phyloP scores from a whole-genome alignment of 2,888 invertebrate genomes.

The Cerastis rubricosa region DNA sequence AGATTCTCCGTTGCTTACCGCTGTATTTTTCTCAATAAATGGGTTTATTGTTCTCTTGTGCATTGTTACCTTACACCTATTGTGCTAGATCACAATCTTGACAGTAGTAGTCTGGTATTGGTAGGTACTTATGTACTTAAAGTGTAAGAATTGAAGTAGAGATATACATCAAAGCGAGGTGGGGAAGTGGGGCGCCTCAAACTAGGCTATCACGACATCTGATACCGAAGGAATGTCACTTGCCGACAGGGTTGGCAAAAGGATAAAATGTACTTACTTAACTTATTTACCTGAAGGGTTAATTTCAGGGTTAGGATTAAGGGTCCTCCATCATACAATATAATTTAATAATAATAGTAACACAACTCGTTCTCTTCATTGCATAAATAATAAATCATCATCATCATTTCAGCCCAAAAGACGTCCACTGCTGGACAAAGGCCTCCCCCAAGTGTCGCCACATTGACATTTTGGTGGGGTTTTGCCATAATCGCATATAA shows the following conservation, averaged over 20 bases:
- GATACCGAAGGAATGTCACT: constrained; percentile 67
- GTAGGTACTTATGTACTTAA: not conserved
- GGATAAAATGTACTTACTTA: not conserved
- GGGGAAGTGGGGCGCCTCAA: constrained; percentile 70
- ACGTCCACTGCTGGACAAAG: too few species aligned
- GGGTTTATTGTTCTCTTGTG: not conserved
- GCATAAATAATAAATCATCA: too few species aligned
- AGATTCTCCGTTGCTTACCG: not conserved
- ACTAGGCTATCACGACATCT: constrained; percentile 77
- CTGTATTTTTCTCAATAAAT: not conserved
- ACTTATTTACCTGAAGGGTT: not conserved
- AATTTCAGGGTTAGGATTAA: not conserved
- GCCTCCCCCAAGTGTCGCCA: too few species aligned
- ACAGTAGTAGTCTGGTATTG: not conserved
- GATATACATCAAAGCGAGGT: constrained; percentile 40
- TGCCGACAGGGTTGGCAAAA: constrained; percentile 41
- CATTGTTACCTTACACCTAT: not conserved
- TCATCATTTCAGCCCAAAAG: too few species aligned
- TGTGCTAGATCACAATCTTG: not conserved
- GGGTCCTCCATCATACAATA: not conserved
- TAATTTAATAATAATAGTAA: not conserved
- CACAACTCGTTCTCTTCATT: not conserved
- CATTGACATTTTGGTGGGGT: too few species aligned
- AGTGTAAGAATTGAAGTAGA: constrained; percentile 11
- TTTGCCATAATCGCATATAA: too few species aligned